Conservation (phyloP, 2,888 invertebrate genomes). For the Elmis aenea region DNA sequence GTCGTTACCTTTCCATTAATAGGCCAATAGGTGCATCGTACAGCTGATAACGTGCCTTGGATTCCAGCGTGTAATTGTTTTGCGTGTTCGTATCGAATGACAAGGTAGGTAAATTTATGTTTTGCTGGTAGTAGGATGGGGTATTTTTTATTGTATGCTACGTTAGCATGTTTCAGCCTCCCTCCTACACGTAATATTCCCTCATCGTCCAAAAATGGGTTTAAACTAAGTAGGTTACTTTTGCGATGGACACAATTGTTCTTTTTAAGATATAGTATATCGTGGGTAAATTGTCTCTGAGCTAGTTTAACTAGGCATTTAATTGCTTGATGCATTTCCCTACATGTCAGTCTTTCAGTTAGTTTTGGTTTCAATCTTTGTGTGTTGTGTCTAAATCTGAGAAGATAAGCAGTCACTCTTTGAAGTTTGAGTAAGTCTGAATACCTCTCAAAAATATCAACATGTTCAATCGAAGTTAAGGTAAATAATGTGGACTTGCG, state of each 20-base stretch:
- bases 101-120: slow-evolving; percentile 11
- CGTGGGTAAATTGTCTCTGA: not conserved
- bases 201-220: slow-evolving; percentile 15
- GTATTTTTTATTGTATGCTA: slow-evolving; percentile 14
- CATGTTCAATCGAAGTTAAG: not conserved
- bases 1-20: slow-evolving; percentile 15
- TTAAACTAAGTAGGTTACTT: slow-evolving; percentile 3
- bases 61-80: slow-evolving; percentile 17
- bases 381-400: slow-evolving; percentile 1
- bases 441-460: slow-evolving; percentile 2
- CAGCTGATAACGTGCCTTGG: slow-evolving; percentile 15
- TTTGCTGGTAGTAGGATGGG: slow-evolving; percentile 15
- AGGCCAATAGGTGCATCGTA: slow-evolving; percentile 17
- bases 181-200: slow-evolving; percentile 23
- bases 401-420: slow-evolving; percentile 5
- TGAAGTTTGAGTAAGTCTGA: slow-evolving; percentile 6
- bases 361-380: too few relatives aligned
- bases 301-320: not conserved
- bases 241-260: too few relatives aligned
- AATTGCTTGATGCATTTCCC: not conserved
- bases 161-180: slow-evolving; percentile 13
- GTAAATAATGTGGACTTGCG: not conserved
- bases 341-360: not conserved
- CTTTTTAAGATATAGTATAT: too few relatives aligned
- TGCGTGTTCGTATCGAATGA: slow-evolving; percentile 8